These are phyloP conservation scores for Venustoraphidia nigricollis DNA, from an alignment of 2,888 invertebrate species.

Conservation along the genomic window DNA sequence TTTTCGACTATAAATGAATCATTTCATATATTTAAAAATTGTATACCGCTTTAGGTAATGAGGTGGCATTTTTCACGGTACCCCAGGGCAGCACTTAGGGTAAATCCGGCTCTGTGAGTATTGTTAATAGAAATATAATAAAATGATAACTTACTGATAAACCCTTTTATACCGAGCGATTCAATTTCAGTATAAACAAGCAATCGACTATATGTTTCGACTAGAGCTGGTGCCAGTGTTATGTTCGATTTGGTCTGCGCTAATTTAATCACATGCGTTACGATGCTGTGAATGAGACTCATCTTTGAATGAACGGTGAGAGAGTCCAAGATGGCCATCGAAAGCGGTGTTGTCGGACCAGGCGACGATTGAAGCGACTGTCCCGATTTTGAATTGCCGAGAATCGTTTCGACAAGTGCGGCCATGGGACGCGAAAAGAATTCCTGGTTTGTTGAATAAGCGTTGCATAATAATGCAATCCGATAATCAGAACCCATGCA, in stretches of 20 bases:
- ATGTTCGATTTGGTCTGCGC: constrained; percentile 75
- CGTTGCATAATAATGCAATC: constrained; percentile 85
- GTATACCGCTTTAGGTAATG: too few species aligned
- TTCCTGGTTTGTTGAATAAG: constrained; percentile 87
- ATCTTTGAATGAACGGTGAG: constrained; percentile 93
- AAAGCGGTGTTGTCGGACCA: constrained; percentile 66
- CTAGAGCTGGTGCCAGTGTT: constrained; percentile 77
- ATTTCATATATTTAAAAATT: too few species aligned
- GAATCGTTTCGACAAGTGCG: constrained; percentile 73
- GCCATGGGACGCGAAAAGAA: constrained; percentile 86
- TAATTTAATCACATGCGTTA: constrained; percentile 77
- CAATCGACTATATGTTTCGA: constrained; percentile 87
- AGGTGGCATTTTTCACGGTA: too few species aligned
- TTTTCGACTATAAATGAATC: too few species aligned
- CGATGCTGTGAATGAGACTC: constrained; percentile 63
- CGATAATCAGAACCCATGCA: constrained; percentile 76
- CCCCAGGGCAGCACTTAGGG: too few species aligned
- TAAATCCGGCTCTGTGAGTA: too few species aligned
- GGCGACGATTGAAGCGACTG: constrained; percentile 15
- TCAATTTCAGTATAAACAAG: constrained; percentile 94
- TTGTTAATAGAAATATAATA: neutral
- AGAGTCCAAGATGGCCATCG: constrained; percentile 86
- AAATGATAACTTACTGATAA: constrained; percentile 53
- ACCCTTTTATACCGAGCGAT: constrained; percentile 90
- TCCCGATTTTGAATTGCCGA: constrained; percentile 46